phyloP scores from a whole-genome alignment of 1,140 invertebrate genomes.

The Aphis gossypii region DNA sequence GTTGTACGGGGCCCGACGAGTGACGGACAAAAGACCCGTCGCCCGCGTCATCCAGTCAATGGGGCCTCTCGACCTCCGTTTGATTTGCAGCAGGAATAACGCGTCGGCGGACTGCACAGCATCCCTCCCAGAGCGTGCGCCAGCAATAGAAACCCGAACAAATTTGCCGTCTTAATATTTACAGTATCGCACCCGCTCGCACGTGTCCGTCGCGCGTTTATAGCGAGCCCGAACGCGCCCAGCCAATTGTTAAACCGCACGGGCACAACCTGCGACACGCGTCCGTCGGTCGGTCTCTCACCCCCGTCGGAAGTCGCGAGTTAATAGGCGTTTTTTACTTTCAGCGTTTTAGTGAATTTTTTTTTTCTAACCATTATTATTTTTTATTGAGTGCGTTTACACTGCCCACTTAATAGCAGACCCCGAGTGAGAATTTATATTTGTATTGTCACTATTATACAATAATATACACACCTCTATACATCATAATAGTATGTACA shows the following conservation, averaged over 20 bases:
- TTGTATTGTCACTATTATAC: not conserved
- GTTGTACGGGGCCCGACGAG: not conserved
- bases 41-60: constrained; percentile 10
- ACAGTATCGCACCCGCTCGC: constrained; percentile 34
- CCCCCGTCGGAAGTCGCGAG: not conserved
- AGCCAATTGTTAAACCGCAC: constrained; percentile 55
- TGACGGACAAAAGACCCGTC: not conserved
- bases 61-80: constrained; percentile 11
- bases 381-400: not conserved
- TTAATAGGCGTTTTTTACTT: not conserved
- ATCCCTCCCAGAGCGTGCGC: not conserved
- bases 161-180: constrained; percentile 58
- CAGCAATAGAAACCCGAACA: constrained; percentile 42
- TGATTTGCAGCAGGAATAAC: not conserved
- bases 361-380: constrained; percentile 8
- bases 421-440: not conserved
- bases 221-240: not conserved
- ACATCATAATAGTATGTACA: not conserved
- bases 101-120: no score
- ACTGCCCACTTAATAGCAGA: constrained; percentile 3
- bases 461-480: not conserved
- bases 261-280: constrained; percentile 4
- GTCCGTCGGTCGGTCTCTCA: not conserved
- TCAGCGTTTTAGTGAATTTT: not conserved
- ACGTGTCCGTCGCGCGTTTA: not conserved